Conservation (phyloP, 2,888 invertebrate species). For the Rhogogaster chlorosoma region DNA sequence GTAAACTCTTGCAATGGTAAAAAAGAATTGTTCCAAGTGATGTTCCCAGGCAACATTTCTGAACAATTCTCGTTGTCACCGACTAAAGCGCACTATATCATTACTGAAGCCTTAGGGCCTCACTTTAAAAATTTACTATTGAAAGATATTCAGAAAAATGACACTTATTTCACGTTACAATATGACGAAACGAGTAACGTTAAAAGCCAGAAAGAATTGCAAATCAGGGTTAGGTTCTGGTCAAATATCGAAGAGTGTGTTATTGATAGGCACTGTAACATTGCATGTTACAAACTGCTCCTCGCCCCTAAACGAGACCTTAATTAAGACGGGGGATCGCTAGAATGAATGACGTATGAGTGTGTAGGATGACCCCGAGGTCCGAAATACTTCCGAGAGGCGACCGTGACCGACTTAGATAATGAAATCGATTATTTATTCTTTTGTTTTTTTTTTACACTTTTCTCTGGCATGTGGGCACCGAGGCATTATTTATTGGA, state of each 20-base stretch:
- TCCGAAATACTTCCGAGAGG: too few species aligned
- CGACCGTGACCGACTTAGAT: too few species aligned
- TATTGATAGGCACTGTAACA: conserved; percentile 39
- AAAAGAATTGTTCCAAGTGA: conserved; percentile 35
- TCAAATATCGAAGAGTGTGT: conserved; percentile 41
- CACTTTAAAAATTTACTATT: conserved; percentile 23
- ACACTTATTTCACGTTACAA: conserved; percentile 32
- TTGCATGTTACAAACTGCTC: too few species aligned
- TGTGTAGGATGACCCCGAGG: too few species aligned
- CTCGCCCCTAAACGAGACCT: too few species aligned
- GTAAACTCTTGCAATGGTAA: conserved; percentile 44
- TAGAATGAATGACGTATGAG: too few species aligned
- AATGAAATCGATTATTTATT: too few species aligned
- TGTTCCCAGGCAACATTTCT: conserved; percentile 42
- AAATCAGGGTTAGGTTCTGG: conserved; percentile 49
- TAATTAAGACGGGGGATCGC: too few species aligned
- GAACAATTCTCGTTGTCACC: conserved; percentile 47
- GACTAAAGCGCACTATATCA: conserved; percentile 48
- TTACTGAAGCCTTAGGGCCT: conserved; percentile 50
- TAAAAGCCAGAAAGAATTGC: conserved; percentile 52
- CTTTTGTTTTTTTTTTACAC: too few species aligned
- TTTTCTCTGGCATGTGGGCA: too few species aligned
- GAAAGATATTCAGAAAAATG: conserved; percentile 20
- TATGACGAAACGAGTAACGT: conserved; percentile 46
- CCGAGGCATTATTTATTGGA: too few species aligned